Evolutionary conservation across 1,140 invertebrate species (phyloP).

Genomic region (Drosophila mayri): DNA sequence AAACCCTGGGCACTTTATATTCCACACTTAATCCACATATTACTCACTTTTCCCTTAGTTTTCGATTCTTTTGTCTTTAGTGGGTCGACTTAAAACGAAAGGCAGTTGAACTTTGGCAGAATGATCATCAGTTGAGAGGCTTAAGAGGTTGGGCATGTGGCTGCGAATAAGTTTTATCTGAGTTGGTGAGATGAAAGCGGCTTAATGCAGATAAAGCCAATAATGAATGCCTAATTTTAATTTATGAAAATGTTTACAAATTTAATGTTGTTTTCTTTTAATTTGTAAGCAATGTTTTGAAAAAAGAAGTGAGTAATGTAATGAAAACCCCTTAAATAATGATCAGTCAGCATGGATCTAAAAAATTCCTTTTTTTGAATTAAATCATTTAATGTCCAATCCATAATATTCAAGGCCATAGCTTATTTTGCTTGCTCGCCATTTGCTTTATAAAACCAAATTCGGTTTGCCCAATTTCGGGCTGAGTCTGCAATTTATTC

Average conservation of each 20-base stretch:
- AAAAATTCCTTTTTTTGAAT: slow-evolving; percentile 6
- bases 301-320: neutral
- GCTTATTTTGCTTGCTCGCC: neutral
- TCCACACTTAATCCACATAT: neutral
- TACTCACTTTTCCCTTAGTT: slow-evolving; percentile 33
- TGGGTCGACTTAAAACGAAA: slow-evolving; percentile 55
- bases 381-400: slow-evolving; percentile 24
- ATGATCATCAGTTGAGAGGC: slow-evolving; percentile 36
- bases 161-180: slow-evolving; percentile 43
- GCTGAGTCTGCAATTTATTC: slow-evolving; percentile 42
- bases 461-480: slow-evolving; percentile 33
- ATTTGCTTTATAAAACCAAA: slow-evolving; percentile 15
- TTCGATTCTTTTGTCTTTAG: slow-evolving; percentile 51
- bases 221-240: slow-evolving; percentile 24
- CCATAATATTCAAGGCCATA: slow-evolving; percentile 26
- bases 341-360: slow-evolving; percentile 7
- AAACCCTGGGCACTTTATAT: neutral
- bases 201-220: slow-evolving; percentile 11
- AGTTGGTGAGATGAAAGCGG: slow-evolving; percentile 21
- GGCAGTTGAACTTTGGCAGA: slow-evolving; percentile 56
- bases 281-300: neutral
- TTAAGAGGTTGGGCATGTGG: slow-evolving; percentile 22
- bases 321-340: neutral
- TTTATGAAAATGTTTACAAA: slow-evolving; percentile 6
- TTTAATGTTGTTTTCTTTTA: neutral